Conservation (phyloP, 2,113 vertebrate genomes). For the Antechinus flavipes region DNA sequence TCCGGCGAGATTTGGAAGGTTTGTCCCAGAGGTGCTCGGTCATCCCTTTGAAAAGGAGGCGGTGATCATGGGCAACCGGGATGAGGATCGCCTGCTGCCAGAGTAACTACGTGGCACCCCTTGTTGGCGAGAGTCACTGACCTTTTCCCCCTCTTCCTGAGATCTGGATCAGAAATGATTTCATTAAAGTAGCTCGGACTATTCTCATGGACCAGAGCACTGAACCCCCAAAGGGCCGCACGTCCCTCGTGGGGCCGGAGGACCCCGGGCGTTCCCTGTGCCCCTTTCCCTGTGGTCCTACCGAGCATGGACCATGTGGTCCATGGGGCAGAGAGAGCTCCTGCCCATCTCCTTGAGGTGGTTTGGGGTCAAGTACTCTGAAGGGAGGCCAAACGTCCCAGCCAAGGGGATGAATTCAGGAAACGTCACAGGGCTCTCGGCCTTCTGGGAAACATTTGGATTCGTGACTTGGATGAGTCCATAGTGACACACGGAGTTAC, state of each 20-base stretch:
- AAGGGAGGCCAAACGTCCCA: neutral
- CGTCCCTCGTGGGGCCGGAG: no score
- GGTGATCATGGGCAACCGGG: neutral
- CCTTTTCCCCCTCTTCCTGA: neutral
- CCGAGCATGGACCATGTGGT: no score
- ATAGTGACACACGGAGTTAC: neutral
- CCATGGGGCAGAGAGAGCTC: no score
- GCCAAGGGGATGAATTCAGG: neutral
- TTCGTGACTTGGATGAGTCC: conserved; percentile 1
- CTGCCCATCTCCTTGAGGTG: neutral
- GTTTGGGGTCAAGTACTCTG: no score
- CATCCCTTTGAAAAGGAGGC: conserved; percentile 2
- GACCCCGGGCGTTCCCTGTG: neutral
- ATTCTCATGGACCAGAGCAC: neutral
- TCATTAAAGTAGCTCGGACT: neutral
- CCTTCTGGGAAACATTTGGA: neutral
- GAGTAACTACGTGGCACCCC: no score
- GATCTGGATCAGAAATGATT: conserved; percentile 5
- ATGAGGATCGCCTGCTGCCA: neutral
- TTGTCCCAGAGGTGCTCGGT: neutral
- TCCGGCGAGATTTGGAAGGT: conserved; percentile 35
- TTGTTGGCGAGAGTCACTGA: no score
- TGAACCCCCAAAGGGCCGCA: neutral
- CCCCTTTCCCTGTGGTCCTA: neutral
- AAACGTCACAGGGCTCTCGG: neutral